These are phyloP conservation scores for Branchinecta lindahli DNA, from an alignment of 1,140 invertebrate genomes.

Conservation along the genomic window DNA sequence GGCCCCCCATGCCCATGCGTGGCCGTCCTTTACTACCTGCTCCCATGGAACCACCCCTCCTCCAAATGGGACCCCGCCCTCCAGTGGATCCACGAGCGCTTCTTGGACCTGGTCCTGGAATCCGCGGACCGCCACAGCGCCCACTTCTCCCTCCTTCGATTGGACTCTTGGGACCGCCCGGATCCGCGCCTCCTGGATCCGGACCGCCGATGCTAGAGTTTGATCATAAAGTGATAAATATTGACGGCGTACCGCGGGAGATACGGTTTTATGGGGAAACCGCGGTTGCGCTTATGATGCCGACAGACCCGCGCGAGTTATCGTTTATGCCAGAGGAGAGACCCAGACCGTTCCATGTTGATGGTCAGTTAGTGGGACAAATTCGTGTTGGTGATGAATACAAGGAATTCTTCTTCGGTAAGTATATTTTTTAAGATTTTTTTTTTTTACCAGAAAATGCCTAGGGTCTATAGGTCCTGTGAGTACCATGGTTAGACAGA, in stretches of 20 bases:
- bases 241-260: constrained; percentile 62
- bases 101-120: not conserved
- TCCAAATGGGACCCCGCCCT: not conserved
- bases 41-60: not conserved
- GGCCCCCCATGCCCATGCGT: not conserved
- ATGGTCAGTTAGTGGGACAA: constrained; percentile 19
- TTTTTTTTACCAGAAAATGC: too few relatives aligned
- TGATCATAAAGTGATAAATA: constrained; percentile 55
- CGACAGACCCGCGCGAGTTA: constrained; percentile 69
- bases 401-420: constrained; percentile 25
- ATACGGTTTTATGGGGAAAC: constrained; percentile 70
- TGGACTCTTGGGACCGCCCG: not conserved
- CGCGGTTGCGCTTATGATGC: constrained; percentile 63
- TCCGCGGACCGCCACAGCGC: constrained; percentile 12
- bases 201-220: not conserved
- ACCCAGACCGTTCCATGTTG: constrained; percentile 27
- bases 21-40: not conserved
- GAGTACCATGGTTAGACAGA: too few relatives aligned
- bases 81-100: not conserved
- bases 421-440: not conserved
- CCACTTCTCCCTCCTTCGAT: constrained; percentile 1
- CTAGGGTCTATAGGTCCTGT: too few relatives aligned
- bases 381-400: constrained; percentile 26
- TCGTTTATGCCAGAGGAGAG: constrained; percentile 43
- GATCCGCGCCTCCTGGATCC: not conserved